phyloP scores from a whole-genome alignment of 2,888 invertebrate species.

The Xestia ashworthii region DNA sequence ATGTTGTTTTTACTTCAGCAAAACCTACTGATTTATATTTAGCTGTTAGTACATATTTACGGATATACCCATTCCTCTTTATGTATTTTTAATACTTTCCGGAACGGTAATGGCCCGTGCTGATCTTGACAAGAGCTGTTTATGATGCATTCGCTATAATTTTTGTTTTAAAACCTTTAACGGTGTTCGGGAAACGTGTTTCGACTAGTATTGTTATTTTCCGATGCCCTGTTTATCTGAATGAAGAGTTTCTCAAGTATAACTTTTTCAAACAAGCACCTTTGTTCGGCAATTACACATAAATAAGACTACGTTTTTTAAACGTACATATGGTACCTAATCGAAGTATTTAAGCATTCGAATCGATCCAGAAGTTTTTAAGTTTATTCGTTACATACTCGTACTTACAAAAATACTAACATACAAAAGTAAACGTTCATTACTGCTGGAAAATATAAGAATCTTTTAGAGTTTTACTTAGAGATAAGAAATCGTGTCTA shows the following conservation, averaged over 20 bases:
- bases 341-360: too few species aligned
- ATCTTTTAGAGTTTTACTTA: neutral
- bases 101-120: conserved; percentile 39
- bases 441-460: neutral
- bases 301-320: too few species aligned
- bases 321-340: too few species aligned
- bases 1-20: neutral
- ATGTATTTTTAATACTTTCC: conserved; percentile 47
- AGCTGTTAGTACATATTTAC: conserved; percentile 22
- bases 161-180: neutral
- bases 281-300: too few species aligned
- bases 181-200: neutral
- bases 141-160: neutral
- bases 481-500: neutral
- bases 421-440: too few species aligned
- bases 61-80: conserved; percentile 1
- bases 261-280: neutral
- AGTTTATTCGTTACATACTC: too few species aligned
- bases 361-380: too few species aligned
- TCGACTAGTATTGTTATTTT: neutral
- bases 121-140: conserved; percentile 19
- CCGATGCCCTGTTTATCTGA: neutral
- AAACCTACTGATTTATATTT: conserved; percentile 37
- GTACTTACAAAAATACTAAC: too few species aligned
- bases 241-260: neutral